Evolutionary conservation across 2,113 vertebrate genomes (phyloP).

Genomic region (Pithys albifrons): DNA sequence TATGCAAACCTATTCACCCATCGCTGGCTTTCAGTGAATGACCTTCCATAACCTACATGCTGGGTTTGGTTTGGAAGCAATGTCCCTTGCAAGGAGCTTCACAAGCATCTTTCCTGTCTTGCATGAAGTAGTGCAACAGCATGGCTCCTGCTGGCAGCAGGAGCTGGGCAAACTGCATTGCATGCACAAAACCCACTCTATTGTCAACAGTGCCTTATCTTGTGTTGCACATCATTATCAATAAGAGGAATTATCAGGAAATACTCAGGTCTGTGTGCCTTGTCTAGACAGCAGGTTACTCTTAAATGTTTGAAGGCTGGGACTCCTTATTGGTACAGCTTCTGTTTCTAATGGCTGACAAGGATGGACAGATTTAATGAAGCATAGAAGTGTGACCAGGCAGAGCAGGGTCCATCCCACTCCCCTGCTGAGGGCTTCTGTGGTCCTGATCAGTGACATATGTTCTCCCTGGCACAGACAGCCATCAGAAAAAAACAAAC

Average conservation of each 20-base stretch:
- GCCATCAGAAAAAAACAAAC: background rate
- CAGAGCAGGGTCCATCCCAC: background rate
- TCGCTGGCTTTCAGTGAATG: background rate
- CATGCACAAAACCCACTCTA: background rate
- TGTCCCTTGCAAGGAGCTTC: conserved; percentile 36
- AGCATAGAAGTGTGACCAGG: background rate
- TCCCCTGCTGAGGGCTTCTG: background rate
- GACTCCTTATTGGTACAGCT: background rate
- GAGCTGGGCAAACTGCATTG: background rate
- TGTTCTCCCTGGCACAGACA: background rate
- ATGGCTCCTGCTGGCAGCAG: background rate
- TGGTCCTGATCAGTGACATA: background rate
- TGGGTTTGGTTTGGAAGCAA: conserved; percentile 11
- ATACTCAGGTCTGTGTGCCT: background rate
- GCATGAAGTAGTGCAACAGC: background rate
- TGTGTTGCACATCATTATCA: background rate
- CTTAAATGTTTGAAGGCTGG: background rate
- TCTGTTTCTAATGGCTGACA: background rate
- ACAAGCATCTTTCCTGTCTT: background rate
- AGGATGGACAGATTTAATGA: background rate
- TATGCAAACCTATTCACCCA: background rate
- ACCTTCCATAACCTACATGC: conserved; percentile 16
- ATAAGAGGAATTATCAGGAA: background rate
- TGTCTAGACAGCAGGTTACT: background rate
- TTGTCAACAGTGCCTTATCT: background rate